Base-by-base conservation (phyloP, 30 jellyfish, hydroid and myxozoan species). In the Catostylus mosaicus region DNA sequence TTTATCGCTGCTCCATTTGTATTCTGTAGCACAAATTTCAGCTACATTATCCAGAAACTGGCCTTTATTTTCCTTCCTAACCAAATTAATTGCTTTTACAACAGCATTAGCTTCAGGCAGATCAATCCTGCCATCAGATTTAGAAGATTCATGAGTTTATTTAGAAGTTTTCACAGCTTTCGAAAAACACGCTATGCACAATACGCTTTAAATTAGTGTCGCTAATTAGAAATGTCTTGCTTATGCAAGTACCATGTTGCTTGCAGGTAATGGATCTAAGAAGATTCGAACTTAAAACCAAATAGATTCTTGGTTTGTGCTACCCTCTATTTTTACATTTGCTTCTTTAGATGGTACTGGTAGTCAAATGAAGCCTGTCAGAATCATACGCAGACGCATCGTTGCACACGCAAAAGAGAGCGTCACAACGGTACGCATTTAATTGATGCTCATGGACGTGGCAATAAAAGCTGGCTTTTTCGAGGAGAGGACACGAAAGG, bases 11-110 rank as follows among this genome's bases (percentile, higher is more conserved):
- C 77, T 23, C 77, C 77, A 65, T 65, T 65, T 65, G 77, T 0
- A 65, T 26, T 65, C 77, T 30, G 77, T 33, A 22, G 77, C 77
- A 65, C 77, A 65, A 65, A 65, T 65, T 65, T 65, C 77, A 6
- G 77, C 77, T 65, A 65, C 34, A 31, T 65, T 31, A 30, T 65
- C 77, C 77, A 65, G 51, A 65, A 11, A 65, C 59, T 65, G 77
- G 50, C 51, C 77, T 18, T 65, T 65, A 65, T 65, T 26, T 65
- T 65, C 26, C 77, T 65, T 65, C 56, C 77, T 65, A 30, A 65
- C 77, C 56, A 30, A 65, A 65, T 65, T 54, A 65, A 65, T 65
- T 65, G 77, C 77, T 30, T 65, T 18, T 18, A 65, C 77, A 65
- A 31, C 59, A 65, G 77, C 77, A 65, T 23, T 65, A 65, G 77